phyloP scores from a whole-genome alignment of 2,113 vertebrate genomes.

The Ibidorhyncha struthersii region DNA sequence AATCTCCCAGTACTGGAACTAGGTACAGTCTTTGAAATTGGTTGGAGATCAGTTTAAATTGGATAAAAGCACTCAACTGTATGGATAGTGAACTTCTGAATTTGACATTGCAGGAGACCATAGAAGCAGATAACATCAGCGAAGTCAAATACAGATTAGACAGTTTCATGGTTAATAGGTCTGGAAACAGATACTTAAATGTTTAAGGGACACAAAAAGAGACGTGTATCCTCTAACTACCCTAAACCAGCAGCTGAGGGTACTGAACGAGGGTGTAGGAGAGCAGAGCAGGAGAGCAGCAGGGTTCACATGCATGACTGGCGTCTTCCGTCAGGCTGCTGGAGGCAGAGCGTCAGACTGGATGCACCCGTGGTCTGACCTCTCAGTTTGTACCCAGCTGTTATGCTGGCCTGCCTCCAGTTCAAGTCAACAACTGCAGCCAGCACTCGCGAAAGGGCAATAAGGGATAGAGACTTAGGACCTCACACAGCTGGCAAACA shows the following conservation, averaged over 20 bases:
- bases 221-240: neutral
- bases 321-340: accelerated
- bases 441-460: neutral
- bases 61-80: neutral
- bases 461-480: neutral
- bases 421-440: neutral
- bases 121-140: neutral
- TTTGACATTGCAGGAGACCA: neutral
- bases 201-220: neutral
- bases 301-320: neutral
- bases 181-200: neutral
- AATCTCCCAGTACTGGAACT: neutral
- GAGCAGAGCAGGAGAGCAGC: accelerated
- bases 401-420: neutral
- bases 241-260: neutral
- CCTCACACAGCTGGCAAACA: neutral
- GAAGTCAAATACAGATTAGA: neutral
- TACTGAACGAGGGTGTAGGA: neutral
- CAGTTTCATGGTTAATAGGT: neutral
- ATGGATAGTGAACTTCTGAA: neutral
- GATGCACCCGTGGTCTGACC: neutral
- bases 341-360: neutral
- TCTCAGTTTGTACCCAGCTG: neutral
- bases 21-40: neutral
- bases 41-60: neutral